Conservation (phyloP, 2,797 vertebrate genomes). For the Bothrops alternatus region DNA sequence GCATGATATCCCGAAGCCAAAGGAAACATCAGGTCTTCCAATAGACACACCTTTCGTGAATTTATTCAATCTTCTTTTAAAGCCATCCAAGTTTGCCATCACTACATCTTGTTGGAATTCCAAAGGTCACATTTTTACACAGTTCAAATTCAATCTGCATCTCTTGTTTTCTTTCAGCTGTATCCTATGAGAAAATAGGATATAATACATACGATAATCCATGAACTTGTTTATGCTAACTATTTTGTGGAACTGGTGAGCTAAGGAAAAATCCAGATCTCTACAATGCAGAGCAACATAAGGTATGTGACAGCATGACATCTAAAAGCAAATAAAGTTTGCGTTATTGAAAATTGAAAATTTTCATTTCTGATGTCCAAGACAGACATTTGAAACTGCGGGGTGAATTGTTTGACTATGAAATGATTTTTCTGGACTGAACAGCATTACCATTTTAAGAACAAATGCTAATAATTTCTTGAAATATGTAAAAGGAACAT, state of each 20-base stretch:
- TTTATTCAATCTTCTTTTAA: neutral
- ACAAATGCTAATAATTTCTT: neutral
- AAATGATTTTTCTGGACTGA: neutral
- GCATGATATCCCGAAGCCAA: neutral
- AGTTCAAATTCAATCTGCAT: neutral
- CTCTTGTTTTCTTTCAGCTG: constrained; percentile 1
- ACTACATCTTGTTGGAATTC: neutral
- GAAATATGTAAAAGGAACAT: neutral
- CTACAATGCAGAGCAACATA: constrained; percentile 40
- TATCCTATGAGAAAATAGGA: neutral
- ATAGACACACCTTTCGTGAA: neutral
- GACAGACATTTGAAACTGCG: neutral
- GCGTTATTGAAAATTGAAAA: neutral
- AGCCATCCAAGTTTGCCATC: neutral
- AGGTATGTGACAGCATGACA: constrained; percentile 5
- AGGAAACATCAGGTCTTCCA: neutral
- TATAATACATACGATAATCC: neutral
- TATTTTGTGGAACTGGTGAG: neutral
- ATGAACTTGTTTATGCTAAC: neutral
- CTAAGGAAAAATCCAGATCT: neutral
- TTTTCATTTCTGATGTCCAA: neutral
- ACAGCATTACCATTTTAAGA: neutral
- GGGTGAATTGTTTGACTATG: neutral
- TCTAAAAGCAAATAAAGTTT: neutral
- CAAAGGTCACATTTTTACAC: neutral